Percentiles rank a stretch among this genome's conserved stretches.
These are phyloP conservation scores for Psilanteris sp. DNA, from an alignment of 1,140 invertebrate genomes.

Conservation along the genomic window DNA sequence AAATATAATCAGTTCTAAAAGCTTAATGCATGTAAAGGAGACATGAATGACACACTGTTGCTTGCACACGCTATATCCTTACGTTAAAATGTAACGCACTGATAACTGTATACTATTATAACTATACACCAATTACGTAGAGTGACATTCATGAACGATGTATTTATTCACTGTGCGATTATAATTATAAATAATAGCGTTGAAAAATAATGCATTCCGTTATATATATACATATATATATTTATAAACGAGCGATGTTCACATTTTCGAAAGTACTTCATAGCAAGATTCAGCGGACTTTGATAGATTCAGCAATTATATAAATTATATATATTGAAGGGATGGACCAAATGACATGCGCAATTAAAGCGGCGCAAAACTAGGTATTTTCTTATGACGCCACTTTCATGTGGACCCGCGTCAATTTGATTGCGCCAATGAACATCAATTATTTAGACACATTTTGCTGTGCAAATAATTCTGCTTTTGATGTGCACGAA, in stretches of 20 bases:
- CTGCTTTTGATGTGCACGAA: no score
- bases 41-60: conserved; percentile 1
- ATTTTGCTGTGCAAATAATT: no score
- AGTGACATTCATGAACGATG: conserved; percentile 28
- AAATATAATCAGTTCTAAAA: no score
- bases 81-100: conserved; percentile 2
- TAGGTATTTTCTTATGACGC: not conserved
- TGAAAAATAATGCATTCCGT: conserved; percentile 5
- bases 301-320: conserved; percentile 26
- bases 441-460: not conserved
- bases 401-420: not conserved
- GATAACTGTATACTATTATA: conserved; percentile 21
- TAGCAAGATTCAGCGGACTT: conserved; percentile 13
- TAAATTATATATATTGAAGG: conserved; percentile 16
- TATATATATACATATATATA: conserved; percentile 11
- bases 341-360: not conserved
- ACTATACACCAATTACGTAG: conserved; percentile 12
- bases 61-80: not conserved
- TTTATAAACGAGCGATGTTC: no score
- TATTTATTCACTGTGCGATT: conserved; percentile 13
- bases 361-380: not conserved
- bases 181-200: conserved; percentile 21
- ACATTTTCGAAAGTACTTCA: conserved; percentile 2
- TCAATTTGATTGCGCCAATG: conserved; percentile 13
- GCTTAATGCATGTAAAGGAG: not conserved